Evolutionary conservation across 2,888 invertebrate genomes (phyloP), one percentile per base, ranked within the genome.

Genomic region (Lordiphosa fenestrarum): DNA sequence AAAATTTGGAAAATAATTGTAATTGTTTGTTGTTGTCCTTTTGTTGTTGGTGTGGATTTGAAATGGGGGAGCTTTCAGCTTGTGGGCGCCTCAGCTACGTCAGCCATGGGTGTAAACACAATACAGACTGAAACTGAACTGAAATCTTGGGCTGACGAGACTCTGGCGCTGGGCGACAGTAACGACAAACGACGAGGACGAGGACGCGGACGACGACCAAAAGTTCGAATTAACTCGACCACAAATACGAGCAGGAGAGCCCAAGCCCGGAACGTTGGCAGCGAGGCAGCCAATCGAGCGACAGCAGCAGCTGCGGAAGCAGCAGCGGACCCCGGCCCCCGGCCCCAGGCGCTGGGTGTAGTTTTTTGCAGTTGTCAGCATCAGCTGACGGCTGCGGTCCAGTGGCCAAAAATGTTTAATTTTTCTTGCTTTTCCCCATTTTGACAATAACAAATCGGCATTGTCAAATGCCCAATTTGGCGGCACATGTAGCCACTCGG

Each of bases 61-160:
- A 80, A 63, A 66, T 60, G 19, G 54, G 47, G 66, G 64, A 47
- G 30, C 30, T 30, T 67, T 57, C 54, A 57, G 61, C 49, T 65
- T 44, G 63, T 73, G 65, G 66, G 72, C 75, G 82, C 76, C 77
- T 68, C 30, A 30, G 75, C 73, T 73, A 86, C 87, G 87, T 87
- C 87, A 86, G 77, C 75, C 86, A 77, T 76, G 81, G 85, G 86
- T 85, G 87, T 86, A 86, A 86, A 86, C 85, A 86, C 86, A 86
- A 87, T 86, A 86, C 81, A 85, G 84, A 87, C 87, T 86, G 82
- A 85, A 77, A 67, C 76, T 62, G 70, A 71, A 69, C 46, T 51
- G 35, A 48, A 63, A 53, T 62, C 73, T 78, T 73, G 76, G 64
- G 54, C 59, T 58, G 66, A 58, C 64, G 50, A 58, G 52, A 53